A percentile compares a stretch with the other conserved stretches of the same genome.
Conservation (phyloP, 2,113 vertebrate genomes). For the Calyptomena viridis region DNA sequence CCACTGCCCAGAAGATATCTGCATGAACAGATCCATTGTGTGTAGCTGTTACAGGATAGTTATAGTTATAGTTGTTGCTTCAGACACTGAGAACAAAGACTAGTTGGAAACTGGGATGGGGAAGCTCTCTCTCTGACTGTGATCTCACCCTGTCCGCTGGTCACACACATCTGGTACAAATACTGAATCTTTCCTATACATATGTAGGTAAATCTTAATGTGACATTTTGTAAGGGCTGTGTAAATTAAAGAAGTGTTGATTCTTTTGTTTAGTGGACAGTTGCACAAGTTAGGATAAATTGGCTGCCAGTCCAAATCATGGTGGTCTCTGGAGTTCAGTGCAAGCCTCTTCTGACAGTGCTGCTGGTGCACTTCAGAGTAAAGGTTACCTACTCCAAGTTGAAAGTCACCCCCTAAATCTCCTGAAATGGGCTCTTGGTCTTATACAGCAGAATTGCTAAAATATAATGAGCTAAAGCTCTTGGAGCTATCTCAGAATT, state of each 20-base stretch:
- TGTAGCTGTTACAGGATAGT: background rate
- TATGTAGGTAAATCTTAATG: background rate
- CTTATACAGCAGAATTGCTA: background rate
- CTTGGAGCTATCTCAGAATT: background rate
- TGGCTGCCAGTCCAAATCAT: accelerated
- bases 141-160: background rate
- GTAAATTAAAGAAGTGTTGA: background rate
- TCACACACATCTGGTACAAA: background rate
- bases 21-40: accelerated
- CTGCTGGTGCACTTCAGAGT: background rate
- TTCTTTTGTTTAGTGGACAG: too few species aligned
- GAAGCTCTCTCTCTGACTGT: background rate
- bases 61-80: background rate
- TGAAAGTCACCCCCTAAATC: background rate
- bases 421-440: background rate
- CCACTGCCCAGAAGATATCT: background rate
- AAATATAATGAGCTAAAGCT: background rate
- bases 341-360: background rate
- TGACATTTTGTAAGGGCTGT: background rate
- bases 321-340: background rate
- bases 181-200: background rate
- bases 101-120: too few species aligned
- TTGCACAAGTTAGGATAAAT: background rate
- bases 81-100: background rate
- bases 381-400: background rate